Evolutionary conservation across 2,888 invertebrate genomes (phyloP), one percentile per base, ranked within the genome.

Genomic region (Melikaiella ostensackeni): DNA sequence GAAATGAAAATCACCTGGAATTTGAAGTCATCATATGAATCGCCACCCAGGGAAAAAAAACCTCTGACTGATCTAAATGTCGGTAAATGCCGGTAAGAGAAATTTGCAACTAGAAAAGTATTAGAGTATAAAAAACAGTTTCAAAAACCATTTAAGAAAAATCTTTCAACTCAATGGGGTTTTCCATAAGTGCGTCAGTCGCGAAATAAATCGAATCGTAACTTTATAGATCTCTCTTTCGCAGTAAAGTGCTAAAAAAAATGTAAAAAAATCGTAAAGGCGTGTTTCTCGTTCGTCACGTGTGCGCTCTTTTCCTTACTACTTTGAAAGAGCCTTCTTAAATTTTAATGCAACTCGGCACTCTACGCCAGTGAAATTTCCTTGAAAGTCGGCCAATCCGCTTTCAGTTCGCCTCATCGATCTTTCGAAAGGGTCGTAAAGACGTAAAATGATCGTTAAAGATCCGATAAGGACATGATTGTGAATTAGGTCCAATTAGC

Each of bases 381-480:
- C 61, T 61, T 30, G 21, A 24, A 30, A 61, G 27, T 27, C 16
- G 30, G 30, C 30, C 61, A 61, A 61, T 61, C 61, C 61, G 61
- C 61, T 61, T 30, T 61, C 27, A 61, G 61, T 61, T 61, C 27
- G 30, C 61, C 27, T 61, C 61, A 6, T 61, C 61, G 61, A 61
- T 61, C 61, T 61, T 61, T 61, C 30, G 27, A 30, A 27, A 19
- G 30, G 30, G 30, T 30, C 30, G 24, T 27, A 61, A 66, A 66
- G 66, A 46, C 42, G 9, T 66, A 66, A 66, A 66, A 66, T 66
- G 66, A 46, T 66, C 66, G 66, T 66, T 66, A 66, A 66, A 66
- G 42, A 66, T 66, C 27, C 27, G 42, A 66, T 66, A 46, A 16
- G 66, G 27, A 66, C 66, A 66, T 66, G 66, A 66, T 66, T 66